Percentiles rank a stretch among this genome's conserved stretches.
Evolutionary conservation across 2,113 vertebrate species (phyloP).

Genomic region (Anhinga rufa): DNA sequence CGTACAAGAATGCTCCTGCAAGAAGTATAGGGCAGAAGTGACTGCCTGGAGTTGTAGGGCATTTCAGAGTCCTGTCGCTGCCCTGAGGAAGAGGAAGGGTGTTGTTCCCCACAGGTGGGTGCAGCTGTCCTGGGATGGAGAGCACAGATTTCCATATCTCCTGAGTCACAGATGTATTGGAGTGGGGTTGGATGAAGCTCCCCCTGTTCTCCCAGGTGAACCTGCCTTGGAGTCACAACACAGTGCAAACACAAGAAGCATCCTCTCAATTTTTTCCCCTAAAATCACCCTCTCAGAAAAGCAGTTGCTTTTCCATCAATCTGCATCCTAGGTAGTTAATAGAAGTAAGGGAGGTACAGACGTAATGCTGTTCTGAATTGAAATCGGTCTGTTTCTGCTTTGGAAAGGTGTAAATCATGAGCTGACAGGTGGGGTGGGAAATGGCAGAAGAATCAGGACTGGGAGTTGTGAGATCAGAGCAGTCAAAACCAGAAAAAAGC

Average conservation of each 20-base stretch:
- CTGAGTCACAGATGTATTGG: not conserved
- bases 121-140: not conserved
- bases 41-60: not conserved
- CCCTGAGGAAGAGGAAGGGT: not conserved
- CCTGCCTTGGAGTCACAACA: not conserved
- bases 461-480: not conserved
- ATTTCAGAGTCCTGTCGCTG: not conserved
- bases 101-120: not conserved
- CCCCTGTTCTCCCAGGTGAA: not conserved
- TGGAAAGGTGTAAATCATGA: not conserved
- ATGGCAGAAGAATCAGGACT: not conserved
- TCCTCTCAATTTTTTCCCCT: not conserved
- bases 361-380: not conserved
- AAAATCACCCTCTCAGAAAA: not conserved
- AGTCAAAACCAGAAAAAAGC: not conserved
- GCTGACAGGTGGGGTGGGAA: not conserved
- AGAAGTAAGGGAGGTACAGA: not conserved
- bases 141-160: not conserved
- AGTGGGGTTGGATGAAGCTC: not conserved
- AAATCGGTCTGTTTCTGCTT: not conserved
- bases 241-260: not conserved
- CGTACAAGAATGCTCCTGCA: not conserved
- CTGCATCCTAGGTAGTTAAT: not conserved
- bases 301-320: not conserved
- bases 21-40: not conserved